Evolutionary conservation across 1,140 invertebrate species (phyloP), one percentile per base, ranked within the genome.

Genomic region (Mesaphorura yosii): DNA sequence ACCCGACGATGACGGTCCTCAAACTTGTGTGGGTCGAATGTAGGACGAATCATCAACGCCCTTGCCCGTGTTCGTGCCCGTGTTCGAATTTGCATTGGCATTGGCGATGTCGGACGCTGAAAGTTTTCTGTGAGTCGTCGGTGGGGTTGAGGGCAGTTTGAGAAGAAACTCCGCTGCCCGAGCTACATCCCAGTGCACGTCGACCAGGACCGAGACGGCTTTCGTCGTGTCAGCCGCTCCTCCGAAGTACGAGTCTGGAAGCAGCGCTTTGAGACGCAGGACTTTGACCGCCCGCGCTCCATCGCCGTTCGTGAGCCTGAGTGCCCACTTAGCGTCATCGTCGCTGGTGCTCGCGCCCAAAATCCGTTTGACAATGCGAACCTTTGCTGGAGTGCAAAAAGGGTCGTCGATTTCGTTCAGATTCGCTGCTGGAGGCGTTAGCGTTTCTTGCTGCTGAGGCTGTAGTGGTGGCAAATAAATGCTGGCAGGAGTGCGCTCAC

Each of bases 111-210:
- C 31, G n/a, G 31, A 34, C n/a, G 10, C n/a, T 10, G n/a, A 34
- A 34, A 34, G 31, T 10, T 10, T 10, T n/a, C n/a, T 34, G 31
- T n/a, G 31, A 34, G 31, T n/a, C 10, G 31, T 34, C n/a, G 31
- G n/a, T 10, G 31, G 10, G n/a, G 31, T 34, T 10, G 31, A 34
- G n/a, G 31, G 31, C 10, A 10, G 10, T n/a, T 34, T 10, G 28
- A 48, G 46, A 31, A 48, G 25, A 31, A 48, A 48, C 15, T 5
- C 5, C 6, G 46, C 31, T 15, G 46, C 46, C 6, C 46, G 10
- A 3, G 46, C 46, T 15, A 48, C 57, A 26, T 59, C 60, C 57
- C 60, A 63, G 37, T 63, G 57, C 3, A 52, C 57, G 57, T 57
- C 59, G 52, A 59, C 57, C 14, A 63, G 25, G 27, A 53, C 55